phyloP scores from a whole-genome alignment of 1,140 invertebrate species.

The Aporrectodea caliginosa region DNA sequence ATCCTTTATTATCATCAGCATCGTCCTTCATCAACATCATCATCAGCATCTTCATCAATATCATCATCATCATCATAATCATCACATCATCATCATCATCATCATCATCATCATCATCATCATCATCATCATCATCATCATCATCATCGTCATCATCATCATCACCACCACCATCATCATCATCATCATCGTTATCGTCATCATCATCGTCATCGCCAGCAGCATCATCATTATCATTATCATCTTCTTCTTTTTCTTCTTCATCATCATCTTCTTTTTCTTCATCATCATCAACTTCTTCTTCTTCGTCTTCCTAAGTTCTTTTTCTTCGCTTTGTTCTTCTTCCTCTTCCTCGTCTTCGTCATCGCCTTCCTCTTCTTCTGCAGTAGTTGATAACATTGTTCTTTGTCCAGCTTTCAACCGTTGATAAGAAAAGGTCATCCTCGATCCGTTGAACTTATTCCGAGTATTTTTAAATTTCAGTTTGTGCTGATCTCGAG shows the following conservation, averaged over 20 bases:
- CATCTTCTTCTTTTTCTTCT: not conserved
- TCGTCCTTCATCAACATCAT: too few relatives aligned
- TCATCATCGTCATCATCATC: not conserved
- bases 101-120: constrained; percentile 3
- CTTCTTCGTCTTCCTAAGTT: not conserved
- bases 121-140: constrained; percentile 2
- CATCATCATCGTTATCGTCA: not conserved
- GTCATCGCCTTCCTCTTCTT: not conserved
- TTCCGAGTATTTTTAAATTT: too few relatives aligned
- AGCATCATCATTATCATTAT: not conserved
- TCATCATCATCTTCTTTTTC: not conserved
- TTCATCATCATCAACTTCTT: not conserved
- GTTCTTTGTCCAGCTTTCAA: too few relatives aligned
- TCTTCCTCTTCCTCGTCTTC: not conserved
- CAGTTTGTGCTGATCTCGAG: too few relatives aligned
- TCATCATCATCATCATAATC: too few relatives aligned
- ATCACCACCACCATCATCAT: not conserved
- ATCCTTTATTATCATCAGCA: too few relatives aligned
- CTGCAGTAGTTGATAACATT: too few relatives aligned
- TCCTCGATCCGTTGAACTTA: too few relatives aligned
- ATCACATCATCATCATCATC: constrained; percentile 2
- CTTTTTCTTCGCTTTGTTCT: not conserved
- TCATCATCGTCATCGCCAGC: not conserved
- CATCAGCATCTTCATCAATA: too few relatives aligned
- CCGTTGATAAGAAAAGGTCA: too few relatives aligned